Evolutionary conservation across 2,888 invertebrate species (phyloP), one percentile per base, ranked within the genome.

Genomic region (Neria commutata): DNA sequence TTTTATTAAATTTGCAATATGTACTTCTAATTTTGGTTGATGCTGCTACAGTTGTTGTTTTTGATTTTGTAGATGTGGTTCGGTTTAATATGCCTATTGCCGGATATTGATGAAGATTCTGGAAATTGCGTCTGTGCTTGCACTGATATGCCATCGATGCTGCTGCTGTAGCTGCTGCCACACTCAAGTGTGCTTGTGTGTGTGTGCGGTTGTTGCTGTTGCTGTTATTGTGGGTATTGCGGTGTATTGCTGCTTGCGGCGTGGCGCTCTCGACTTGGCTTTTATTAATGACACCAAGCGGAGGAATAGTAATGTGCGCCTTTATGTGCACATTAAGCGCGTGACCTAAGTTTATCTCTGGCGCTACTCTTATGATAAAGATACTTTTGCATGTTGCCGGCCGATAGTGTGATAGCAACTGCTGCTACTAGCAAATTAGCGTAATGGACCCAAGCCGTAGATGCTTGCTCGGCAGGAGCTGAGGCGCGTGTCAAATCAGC

Each of bases 401-500:
- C n/a, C 29, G 40, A 26, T 53, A 33, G 26, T 47, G 48, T 37
- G 8, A 14, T 4, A 37, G 6, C 46, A 58, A 54, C 21, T n/a
- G n/a, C n/a, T n/a, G n/a, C n/a, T n/a, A n/a, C n/a, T n/a, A n/a
- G n/a, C 69, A 73, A 74, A 73, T 75, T 73, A 73, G 73, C 70
- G 69, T 74, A 75, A 73, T 75, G 73, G 75, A 75, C 68, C 72
- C 70, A 56, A 42, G 4, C 11, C 29, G 29, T 8, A 5, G 29
- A 29, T 11, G 29, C 6, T 29, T 29, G 29, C 11, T 29, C 11
- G n/a, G n/a, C n/a, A n/a, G n/a, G n/a, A n/a, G n/a, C n/a, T n/a
- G n/a, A n/a, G n/a, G n/a, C 37, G n/a, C 4, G 8, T 37, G 8
- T 37, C 37, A n/a, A 29, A 29, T 29, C 29, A 5, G 29, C 29